Evolutionary conservation across 1,140 invertebrate genomes (phyloP), one percentile per base, ranked within the genome.

Genomic region (Saccostrea echinata): DNA sequence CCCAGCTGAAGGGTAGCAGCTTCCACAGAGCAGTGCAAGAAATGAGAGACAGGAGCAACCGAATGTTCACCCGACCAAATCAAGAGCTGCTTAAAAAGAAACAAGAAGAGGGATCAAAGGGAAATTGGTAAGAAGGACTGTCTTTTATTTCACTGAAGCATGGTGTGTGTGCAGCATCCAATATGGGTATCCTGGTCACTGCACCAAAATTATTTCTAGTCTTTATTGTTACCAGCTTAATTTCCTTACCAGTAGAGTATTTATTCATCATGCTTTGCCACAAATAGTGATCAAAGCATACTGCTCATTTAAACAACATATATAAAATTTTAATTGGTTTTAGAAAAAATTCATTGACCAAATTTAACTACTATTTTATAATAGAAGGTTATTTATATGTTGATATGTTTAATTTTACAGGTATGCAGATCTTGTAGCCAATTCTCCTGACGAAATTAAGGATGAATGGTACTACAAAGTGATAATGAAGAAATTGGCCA

Each of bases 391-490:
- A 68, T 27, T n/a, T 13, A 68, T 4, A 68, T 68, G 3, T 68
- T 68, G 27, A 43, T 43, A n/a, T n/a, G n/a, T 27, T 30, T 84
- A 35, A 82, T 84, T 86, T 86, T 33, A 51, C 30, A 94, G 94
- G 94, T 94, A 91, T 84, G 89, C 92, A 64, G 93, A 94, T 18
- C 83, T 94, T 24, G 21, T 91, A 16, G 81, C 91, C 12, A 93
- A 88, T 52, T 91, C 94, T 76, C 92, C 94, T 12, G 61, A 68
- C 24, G 88, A 92, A n/a, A 33, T 93, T 11, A 90, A 90, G 52
- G 83, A 91, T 21, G 71, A 91, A 82, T 95, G 94, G 94, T 92
- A 93, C 84, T 94, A 93, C 85, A 88, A 90, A 84, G 90, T 91
- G 68, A 93, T 95, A 64, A 89, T 94, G 2, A 86, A 91, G 16